phyloP scores from a whole-genome alignment of 2,113 vertebrate genomes.

The Toxotes jaculatrix region DNA sequence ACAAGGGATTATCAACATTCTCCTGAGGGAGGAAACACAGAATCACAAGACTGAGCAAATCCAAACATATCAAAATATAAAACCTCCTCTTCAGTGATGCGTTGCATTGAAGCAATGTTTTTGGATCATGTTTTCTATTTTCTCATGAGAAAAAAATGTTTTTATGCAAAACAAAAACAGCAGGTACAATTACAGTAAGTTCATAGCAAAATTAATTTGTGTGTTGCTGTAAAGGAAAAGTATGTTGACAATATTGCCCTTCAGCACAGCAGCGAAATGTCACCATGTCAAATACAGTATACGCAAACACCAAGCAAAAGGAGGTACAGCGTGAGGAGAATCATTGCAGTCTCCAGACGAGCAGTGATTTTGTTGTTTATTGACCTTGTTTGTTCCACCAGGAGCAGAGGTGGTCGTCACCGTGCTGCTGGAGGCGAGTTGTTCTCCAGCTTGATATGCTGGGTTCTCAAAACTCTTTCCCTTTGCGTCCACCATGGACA shows the following conservation, averaged over 20 bases:
- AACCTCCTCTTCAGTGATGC: neutral
- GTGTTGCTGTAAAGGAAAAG: neutral
- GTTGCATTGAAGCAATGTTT: neutral
- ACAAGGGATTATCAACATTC: slow-evolving; percentile 66
- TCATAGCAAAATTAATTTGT: too few relatives aligned
- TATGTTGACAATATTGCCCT: neutral
- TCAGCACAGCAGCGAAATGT: neutral
- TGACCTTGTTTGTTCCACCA: slow-evolving; percentile 55
- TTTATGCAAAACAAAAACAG: too few relatives aligned
- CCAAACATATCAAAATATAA: neutral
- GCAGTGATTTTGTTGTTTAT: slow-evolving; percentile 7
- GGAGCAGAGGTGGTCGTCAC: slow-evolving; percentile 20
- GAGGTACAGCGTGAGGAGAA: slow-evolving; percentile 3
- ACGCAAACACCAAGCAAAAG: neutral
- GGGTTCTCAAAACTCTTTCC: slow-evolving; percentile 79
- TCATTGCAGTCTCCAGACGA: neutral
- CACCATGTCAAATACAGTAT: neutral
- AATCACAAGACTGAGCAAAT: neutral
- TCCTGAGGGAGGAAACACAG: slow-evolving; percentile 32
- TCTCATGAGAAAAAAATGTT: too few relatives aligned
- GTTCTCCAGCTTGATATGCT: slow-evolving; percentile 46
- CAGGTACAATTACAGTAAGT: too few relatives aligned
- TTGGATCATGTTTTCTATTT: neutral
- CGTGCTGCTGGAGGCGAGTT: neutral
- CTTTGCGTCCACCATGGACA: slow-evolving; percentile 39